Evolutionary conservation across 2,797 vertebrate genomes (phyloP).

Genomic region (Mus minutoides): DNA sequence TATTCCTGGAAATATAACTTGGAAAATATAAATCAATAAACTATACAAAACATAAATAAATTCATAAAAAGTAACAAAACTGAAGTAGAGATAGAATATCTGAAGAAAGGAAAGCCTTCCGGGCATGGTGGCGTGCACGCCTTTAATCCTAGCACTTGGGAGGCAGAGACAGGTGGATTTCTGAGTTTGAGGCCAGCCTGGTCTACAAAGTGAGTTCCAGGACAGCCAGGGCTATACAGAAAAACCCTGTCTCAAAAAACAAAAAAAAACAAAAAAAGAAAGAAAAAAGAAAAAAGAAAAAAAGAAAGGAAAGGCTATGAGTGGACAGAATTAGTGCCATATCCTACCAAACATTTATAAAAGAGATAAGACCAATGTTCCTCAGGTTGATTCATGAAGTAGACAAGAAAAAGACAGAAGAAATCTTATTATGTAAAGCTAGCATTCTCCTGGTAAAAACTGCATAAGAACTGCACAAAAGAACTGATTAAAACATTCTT

Average conservation of each 20-base stretch:
- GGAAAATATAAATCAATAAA: background rate
- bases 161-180: no score
- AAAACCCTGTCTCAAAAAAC: no score
- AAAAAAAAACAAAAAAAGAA: no score
- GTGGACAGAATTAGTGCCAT: background rate
- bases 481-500: background rate
- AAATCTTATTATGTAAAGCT: background rate
- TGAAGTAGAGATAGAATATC: background rate
- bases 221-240: no score
- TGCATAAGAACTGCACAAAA: background rate
- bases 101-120: background rate
- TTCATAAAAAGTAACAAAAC: background rate
- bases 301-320: background rate
- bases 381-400: background rate
- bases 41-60: background rate
- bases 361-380: no score
- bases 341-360: background rate
- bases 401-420: background rate
- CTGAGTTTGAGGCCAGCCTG: no score
- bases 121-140: no score
- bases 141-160: no score
- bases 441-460: background rate
- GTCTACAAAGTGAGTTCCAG: no score
- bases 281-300: no score
- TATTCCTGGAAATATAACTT: background rate